Evolutionary conservation across 2,113 vertebrate genomes (phyloP).

Genomic region (Chlamydotis undulata): DNA sequence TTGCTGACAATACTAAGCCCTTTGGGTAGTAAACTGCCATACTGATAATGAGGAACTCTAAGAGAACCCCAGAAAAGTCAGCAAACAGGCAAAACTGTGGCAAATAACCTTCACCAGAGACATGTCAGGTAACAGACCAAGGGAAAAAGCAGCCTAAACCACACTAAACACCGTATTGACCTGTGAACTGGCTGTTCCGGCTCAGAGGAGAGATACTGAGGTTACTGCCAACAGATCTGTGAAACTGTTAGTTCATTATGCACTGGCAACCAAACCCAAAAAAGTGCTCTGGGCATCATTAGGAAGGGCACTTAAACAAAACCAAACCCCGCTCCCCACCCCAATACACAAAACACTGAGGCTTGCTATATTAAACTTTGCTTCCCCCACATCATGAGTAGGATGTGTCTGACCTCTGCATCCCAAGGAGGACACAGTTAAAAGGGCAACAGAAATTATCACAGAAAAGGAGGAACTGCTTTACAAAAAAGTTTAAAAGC

Average conservation of each 20-base stretch:
- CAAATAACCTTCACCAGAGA: not conserved
- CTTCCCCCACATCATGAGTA: not conserved
- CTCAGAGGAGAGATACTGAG: not conserved
- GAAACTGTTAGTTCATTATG: not conserved
- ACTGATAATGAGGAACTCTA: not conserved
- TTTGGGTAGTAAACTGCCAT: not conserved
- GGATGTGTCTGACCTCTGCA: not conserved
- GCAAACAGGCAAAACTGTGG: not conserved
- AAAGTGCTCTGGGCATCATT: not conserved
- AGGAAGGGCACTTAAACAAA: not conserved
- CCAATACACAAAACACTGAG: not conserved
- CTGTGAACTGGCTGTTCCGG: not conserved
- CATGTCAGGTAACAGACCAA: not conserved
- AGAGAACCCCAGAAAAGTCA: not conserved
- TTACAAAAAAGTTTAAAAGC: not conserved
- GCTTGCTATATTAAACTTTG: not conserved
- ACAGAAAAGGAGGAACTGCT: not conserved
- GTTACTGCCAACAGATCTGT: not conserved
- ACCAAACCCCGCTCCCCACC: not conserved
- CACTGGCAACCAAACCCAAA: not conserved
- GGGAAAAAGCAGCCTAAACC: not conserved
- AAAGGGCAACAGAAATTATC: not conserved
- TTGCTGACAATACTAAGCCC: not conserved
- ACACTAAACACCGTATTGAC: not conserved
- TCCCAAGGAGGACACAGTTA: not conserved